These are phyloP conservation scores for Teleiodes luculella DNA, from an alignment of 2,888 invertebrate species.

Conservation along the genomic window DNA sequence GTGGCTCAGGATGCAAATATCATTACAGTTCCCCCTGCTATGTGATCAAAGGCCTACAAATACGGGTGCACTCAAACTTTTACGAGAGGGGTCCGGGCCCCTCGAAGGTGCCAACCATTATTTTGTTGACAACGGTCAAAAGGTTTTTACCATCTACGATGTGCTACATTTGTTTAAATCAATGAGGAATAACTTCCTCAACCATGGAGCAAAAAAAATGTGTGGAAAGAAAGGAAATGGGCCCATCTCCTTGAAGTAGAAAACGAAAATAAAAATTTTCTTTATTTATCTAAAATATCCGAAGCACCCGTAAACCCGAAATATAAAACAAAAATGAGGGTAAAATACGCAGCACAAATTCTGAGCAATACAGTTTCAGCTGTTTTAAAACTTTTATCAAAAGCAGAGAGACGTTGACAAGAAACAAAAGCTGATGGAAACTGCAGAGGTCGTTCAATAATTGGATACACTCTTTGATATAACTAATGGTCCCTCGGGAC, in stretches of 20 bases:
- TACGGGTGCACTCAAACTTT: constrained; percentile 11
- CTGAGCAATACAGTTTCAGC: constrained; percentile 22
- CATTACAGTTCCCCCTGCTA: too few relatives aligned
- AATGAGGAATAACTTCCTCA: constrained; percentile 15
- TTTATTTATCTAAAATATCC: constrained; percentile 14
- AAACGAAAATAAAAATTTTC: neutral
- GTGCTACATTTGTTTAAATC: constrained; percentile 19
- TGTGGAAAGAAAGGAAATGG: neutral
- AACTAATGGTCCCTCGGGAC: constrained; percentile 15
- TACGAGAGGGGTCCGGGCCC: neutral
- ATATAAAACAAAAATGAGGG: constrained; percentile 17
- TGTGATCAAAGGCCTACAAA: constrained; percentile 22
- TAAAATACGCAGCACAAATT: constrained; percentile 19
- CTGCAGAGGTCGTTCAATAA: constrained; percentile 10
- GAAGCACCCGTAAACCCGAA: constrained; percentile 11
- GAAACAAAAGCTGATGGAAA: constrained; percentile 5
- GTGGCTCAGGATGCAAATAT: too few relatives aligned
- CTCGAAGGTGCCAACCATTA: neutral
- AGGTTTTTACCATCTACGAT: constrained; percentile 13
- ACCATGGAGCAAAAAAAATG: neutral
- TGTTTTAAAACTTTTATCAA: constrained; percentile 1
- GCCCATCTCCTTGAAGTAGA: neutral
- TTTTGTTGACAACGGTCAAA: neutral
- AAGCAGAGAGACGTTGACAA: neutral
- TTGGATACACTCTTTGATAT: constrained; percentile 17